Percentiles rank a stretch among this genome's conserved stretches.
These are phyloP conservation scores for Triplophysa dalaica DNA, from an alignment of 2,113 vertebrate species.

Conservation along the genomic window DNA sequence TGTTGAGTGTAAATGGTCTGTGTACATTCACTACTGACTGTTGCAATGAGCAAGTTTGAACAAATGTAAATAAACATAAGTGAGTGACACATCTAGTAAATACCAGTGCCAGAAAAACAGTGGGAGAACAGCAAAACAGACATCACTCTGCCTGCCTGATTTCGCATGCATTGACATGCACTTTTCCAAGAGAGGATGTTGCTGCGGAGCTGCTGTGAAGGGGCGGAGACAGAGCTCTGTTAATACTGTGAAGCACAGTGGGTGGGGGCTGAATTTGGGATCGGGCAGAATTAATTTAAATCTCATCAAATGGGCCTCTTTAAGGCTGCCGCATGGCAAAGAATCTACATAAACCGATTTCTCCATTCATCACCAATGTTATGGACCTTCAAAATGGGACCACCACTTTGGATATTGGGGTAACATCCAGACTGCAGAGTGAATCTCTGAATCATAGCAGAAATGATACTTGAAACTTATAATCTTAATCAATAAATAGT, in stretches of 20 bases:
- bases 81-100: background rate
- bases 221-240: slow-evolving; percentile 61
- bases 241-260: slow-evolving; percentile 65
- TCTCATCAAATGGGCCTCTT: slow-evolving; percentile 72
- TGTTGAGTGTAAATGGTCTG: background rate
- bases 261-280: slow-evolving; percentile 70
- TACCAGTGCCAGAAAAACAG: background rate
- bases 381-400: background rate
- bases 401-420: background rate
- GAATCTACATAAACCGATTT: background rate
- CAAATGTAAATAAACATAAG: background rate
- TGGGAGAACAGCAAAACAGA: slow-evolving; percentile 6
- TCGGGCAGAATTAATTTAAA: slow-evolving; percentile 78
- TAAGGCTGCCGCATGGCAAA: slow-evolving; percentile 39
- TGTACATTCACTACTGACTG: background rate
- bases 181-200: slow-evolving; percentile 46
- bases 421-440: background rate
- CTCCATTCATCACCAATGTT: background rate
- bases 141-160: slow-evolving; percentile 9
- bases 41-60: background rate
- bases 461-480: background rate
- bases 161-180: slow-evolving; percentile 27
- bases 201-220: slow-evolving; percentile 48
- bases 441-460: background rate
- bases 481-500: background rate